These are phyloP conservation scores for Globodera rostochiensis DNA, from an alignment of 1,140 invertebrate genomes.

Conservation along the genomic window DNA sequence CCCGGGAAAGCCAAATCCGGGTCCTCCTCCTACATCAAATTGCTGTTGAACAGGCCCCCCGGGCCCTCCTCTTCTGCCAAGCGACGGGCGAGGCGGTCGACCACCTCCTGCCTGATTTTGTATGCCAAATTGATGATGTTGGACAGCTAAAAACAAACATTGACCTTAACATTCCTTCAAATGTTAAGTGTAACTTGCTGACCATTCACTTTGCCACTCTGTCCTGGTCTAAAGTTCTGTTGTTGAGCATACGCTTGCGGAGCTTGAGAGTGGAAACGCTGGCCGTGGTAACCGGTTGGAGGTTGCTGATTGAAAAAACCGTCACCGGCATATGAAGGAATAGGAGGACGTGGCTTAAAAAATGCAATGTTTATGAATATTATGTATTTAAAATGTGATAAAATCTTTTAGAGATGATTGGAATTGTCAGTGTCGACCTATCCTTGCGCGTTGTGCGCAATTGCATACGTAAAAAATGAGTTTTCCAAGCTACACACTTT, in stretches of 20 bases:
- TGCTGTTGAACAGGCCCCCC: neutral
- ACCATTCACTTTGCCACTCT: conserved; percentile 4
- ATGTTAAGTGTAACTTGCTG: no score
- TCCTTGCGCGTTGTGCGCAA: no score
- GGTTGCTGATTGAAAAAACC: neutral
- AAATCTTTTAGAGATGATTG: no score
- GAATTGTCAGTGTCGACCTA: no score
- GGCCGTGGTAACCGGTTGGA: neutral
- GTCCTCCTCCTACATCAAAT: neutral
- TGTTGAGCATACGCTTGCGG: neutral
- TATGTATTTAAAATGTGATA: no score
- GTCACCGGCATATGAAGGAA: neutral
- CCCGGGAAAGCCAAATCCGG: neutral
- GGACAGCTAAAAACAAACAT: neutral
- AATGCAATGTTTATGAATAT: no score
- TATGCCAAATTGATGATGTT: conserved; percentile 8
- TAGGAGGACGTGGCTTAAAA: neutral
- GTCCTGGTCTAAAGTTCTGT: conserved; percentile 8
- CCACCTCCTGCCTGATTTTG: neutral
- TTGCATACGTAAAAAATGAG: no score
- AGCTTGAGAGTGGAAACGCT: neutral
- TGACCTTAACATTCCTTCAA: no score
- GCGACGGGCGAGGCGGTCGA: neutral
- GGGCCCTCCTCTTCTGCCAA: neutral
- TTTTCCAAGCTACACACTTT: no score